A percentile compares a stretch with the other conserved stretches of the same genome.
Conservation (phyloP, 2,888 invertebrate species). For the Leucophora obtusa region DNA sequence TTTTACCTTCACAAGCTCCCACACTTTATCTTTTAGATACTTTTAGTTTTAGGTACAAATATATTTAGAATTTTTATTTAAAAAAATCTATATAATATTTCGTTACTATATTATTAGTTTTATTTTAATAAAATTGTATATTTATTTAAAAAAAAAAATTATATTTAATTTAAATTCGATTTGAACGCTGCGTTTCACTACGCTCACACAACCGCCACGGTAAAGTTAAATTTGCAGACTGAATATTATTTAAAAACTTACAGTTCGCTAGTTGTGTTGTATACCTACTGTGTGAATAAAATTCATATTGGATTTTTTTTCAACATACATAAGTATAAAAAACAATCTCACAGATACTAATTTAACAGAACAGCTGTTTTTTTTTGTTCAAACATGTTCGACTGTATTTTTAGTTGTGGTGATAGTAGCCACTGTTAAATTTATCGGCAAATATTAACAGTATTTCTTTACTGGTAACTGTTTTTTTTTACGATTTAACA, state of each 20-base stretch:
- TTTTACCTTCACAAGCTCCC: conserved; percentile 63
- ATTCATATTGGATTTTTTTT: conserved; percentile 14
- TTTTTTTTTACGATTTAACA: background rate
- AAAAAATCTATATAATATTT: background rate
- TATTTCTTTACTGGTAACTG: no score
- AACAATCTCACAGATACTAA: conserved; percentile 38
- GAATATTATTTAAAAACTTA: conserved; percentile 52
- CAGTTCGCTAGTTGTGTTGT: conserved; percentile 23
- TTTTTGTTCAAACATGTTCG: conserved; percentile 51
- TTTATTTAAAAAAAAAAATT: conserved; percentile 33
- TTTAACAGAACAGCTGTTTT: conserved; percentile 53
- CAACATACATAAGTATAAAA: no score
- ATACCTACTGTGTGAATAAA: conserved; percentile 18
- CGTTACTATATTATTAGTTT: conserved; percentile 1
- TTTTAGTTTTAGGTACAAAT: conserved; percentile 35
- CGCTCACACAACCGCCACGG: conserved; percentile 66
- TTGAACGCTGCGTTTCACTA: conserved; percentile 9
- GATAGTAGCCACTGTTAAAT: conserved; percentile 18
- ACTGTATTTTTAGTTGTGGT: background rate
- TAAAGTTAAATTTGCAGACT: conserved; percentile 72
- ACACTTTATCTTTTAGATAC: conserved; percentile 50
- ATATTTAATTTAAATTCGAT: conserved; percentile 58
- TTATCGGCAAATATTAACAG: no score
- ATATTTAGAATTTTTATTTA: background rate
- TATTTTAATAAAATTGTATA: conserved; percentile 34